phyloP scores from a whole-genome alignment of 2,113 vertebrate species.

The Gnathonemus echidnorhynchus region DNA sequence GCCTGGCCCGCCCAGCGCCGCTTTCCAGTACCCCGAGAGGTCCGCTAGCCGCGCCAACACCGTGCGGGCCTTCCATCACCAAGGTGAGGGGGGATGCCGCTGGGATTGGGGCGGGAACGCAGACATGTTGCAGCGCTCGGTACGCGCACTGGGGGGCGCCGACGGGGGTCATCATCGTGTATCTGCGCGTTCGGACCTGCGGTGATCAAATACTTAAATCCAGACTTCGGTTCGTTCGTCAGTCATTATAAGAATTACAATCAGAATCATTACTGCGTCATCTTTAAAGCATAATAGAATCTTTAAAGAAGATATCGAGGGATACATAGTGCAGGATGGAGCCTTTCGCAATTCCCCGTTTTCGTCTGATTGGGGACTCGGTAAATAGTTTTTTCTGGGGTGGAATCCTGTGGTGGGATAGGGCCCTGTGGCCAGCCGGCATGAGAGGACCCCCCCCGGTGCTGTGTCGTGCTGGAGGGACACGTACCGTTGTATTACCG shows the following conservation, averaged over 20 bases:
- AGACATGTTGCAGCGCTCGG: background rate
- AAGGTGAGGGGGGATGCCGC: conserved; percentile 61
- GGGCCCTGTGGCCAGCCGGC: background rate
- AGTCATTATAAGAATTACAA: background rate
- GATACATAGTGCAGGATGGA: background rate
- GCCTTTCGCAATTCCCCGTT: background rate
- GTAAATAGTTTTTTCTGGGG: background rate
- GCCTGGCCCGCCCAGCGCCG: conserved; percentile 62
- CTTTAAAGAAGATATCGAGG: background rate
- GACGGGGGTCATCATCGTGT: background rate
- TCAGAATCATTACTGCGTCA: background rate
- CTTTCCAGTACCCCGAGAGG: conserved; percentile 86
- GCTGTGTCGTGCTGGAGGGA: conserved; percentile 39
- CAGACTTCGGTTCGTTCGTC: background rate
- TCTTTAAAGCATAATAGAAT: background rate
- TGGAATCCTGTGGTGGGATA: background rate
- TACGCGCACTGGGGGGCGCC: background rate
- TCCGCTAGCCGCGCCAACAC: conserved; percentile 93
- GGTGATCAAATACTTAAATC: background rate
- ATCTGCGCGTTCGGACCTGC: background rate
- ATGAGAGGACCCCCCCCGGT: background rate
- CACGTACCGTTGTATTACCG: conserved; percentile 55
- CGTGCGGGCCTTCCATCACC: conserved; percentile 96
- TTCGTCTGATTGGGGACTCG: background rate
- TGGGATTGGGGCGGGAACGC: background rate